Evolutionary conservation across 2,797 vertebrate genomes (phyloP), one percentile per base, ranked within the genome.

Genomic region (Sciurus carolinensis): DNA sequence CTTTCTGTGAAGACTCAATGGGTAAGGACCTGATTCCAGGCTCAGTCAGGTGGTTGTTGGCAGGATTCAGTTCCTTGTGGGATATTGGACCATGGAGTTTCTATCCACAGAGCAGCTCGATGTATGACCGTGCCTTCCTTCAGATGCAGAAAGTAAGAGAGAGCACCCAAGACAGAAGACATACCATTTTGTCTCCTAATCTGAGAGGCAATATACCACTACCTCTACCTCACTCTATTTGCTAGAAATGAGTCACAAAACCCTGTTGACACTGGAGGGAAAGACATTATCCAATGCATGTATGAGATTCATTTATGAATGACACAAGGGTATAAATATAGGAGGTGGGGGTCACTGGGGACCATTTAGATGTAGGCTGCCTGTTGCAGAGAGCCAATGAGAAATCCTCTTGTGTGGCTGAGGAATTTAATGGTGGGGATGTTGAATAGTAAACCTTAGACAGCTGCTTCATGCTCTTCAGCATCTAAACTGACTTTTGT

Each of bases 301-400:
- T 44, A 11, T 59, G 26, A 6, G 24, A 10, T 10, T 59, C 24
- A 64, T 30, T 64, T 36, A 17, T 44, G 26, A 82, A 30, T 62
- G 42, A 66, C 30, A 33, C 22, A 52, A 75, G 26, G 64, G 6
- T 24, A n/a, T 13, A 11, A 42, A 13, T 20, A 18, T 33, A 66
- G 67, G 30, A 67, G 14, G 12, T 1, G 13, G n/a, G 24, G 18
- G 3, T 54, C 44, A 0, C 0, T n/a, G 36, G n/a, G 42, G 6
- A 18, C 28, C 64, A 66, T 66, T 66, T 33, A 30, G 24, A 81
- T 6, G 7, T 28, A 39, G 7, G 76, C 18, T 90, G 79, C n/a
- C n/a, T 64, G 7, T 24, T 67, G n/a, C 18, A 66, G 9, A 18
- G 0, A 17, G 50, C 67, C 64, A n/a, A 24, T 2, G 26, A 50